Evolutionary conservation across 2,113 vertebrate species (phyloP), one percentile per base, ranked within the genome.

Genomic region (Microcebus ravelobensis): DNA sequence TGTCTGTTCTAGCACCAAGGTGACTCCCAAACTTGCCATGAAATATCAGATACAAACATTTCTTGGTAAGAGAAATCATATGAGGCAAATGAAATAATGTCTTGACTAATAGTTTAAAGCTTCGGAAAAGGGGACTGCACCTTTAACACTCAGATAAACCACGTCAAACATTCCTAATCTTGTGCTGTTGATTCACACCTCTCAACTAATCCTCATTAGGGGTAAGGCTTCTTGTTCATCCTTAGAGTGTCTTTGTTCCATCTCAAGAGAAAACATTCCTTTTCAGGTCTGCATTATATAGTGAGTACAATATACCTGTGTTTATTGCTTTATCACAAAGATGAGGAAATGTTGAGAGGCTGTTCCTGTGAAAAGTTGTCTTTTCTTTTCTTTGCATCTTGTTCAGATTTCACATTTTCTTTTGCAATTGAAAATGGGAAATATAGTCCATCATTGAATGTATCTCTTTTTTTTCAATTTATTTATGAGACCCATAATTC

Each of bases 61-160:
- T 95, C 96, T 90, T 88, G n/a, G 36, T 83, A 85, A 95, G 45
- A 86, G 21, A 95, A 81, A 50, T 89, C 63, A 67, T 71, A 45
- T 3, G 9, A 45, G 50, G 39, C 61, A 77, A 94, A 77, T 1
- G 4, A 55, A 42, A 70, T 13, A 52, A 74, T 1, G 0, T 34
- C 80, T 9, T 2, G 71, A 82, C 74, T 82, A 11, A 76, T 96
- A 84, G 67, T 67, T 97, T 86, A 57, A 95, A 96, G 36, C 34
- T 80, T 96, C 82, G 36, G 94, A 95, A 97, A 97, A 97, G 97
- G 97, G 94, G 80, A 89, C 98, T 98, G 98, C 97, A 98, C 98
- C 98, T 98, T 98, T 98, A 98, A 98, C 61, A n/a, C 97, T 98
- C 98, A 98, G 97, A 98, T 98, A 79, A 79, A 36, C 68, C 79